A percentile compares a stretch with the other conserved stretches of the same genome.
These are phyloP conservation scores for Helicoverpa zea DNA, from an alignment of 1,140 invertebrate genomes.

Conservation along the genomic window DNA sequence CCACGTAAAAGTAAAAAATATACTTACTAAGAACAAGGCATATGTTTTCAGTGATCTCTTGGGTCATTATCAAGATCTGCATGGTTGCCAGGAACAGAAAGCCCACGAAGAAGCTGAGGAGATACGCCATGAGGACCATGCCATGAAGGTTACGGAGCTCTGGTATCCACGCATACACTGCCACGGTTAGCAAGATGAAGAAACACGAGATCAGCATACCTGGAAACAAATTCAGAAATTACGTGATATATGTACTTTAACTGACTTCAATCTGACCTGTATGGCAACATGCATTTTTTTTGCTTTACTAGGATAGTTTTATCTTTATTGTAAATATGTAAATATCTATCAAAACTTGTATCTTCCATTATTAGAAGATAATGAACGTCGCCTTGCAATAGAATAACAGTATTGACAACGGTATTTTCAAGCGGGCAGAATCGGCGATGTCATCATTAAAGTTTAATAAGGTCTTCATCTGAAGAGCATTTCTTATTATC, in stretches of 20 bases:
- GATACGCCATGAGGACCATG: conserved; percentile 90
- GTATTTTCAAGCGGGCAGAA: no score
- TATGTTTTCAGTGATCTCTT: conserved; percentile 52
- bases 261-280: no score
- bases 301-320: no score
- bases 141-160: conserved; percentile 92
- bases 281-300: no score
- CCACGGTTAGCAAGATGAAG: conserved; percentile 90
- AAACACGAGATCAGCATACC: conserved; percentile 91
- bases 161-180: conserved; percentile 90
- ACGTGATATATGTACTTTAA: no score
- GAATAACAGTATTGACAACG: neutral
- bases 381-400: no score
- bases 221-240: conserved; percentile 56
- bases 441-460: no score
- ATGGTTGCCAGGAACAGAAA: conserved; percentile 87
- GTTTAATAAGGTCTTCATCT: neutral
- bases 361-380: no score
- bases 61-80: conserved; percentile 70
- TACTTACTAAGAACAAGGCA: conserved; percentile 75
- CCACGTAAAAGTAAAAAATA: neutral
- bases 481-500: no score
- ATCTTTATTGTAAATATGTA: no score
- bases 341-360: no score
- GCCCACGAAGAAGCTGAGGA: conserved; percentile 88